Base-by-base conservation (phyloP, 2,797 vertebrate species). In the Cyclopterus lumpus region DNA sequence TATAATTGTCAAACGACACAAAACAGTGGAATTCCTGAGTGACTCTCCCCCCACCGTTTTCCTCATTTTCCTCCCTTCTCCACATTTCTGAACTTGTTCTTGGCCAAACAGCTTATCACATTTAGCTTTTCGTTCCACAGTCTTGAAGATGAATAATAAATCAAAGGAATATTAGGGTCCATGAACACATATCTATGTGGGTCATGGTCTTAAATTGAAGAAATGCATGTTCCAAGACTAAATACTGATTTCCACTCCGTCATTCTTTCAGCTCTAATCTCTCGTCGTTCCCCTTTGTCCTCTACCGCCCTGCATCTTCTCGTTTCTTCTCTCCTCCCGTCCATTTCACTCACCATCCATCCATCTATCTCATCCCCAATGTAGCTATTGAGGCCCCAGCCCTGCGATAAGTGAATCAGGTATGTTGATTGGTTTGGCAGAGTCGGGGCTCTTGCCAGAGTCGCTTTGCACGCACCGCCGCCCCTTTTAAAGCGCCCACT, bases 351-450 rank as follows among this genome's bases (percentile, higher is more conserved):
- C 61, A 49, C 42, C 60, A 8, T 67, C 72, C 32, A 60, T 42
- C 72, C 32, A 60, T 42, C 53, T 72, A 53, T 79, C 81, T 83
- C 73, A 73, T 76, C 79, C 71, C 32, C 44, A 73, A 69, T 79
- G 81, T 65, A 77, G 78, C 73, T 88, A 90, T 89, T 83, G 88
- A 92, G 85, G 75, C 79, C 51, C 68, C 55, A 32, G 71, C 77
- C 69, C 58, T 73, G 82, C 20, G 67, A 73, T 92, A 89, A 89
- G 85, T 67, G 81, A 85, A 80, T 90, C 91, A 89, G 91, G 89
- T 93, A 92, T 93, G 90, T 91, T 92, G 90, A 94, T 93, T 93
- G 89, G 87, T 90, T 86, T 89, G 87, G 90, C 88, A 88, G 81
- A 81, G 79, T 72, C 32, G 7, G 49, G 69, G 55, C 67, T 64